Percentiles rank a stretch among this genome's conserved stretches.
These are phyloP conservation scores for Diuraphis noxia DNA, from an alignment of 1,140 invertebrate genomes.

Conservation along the genomic window DNA sequence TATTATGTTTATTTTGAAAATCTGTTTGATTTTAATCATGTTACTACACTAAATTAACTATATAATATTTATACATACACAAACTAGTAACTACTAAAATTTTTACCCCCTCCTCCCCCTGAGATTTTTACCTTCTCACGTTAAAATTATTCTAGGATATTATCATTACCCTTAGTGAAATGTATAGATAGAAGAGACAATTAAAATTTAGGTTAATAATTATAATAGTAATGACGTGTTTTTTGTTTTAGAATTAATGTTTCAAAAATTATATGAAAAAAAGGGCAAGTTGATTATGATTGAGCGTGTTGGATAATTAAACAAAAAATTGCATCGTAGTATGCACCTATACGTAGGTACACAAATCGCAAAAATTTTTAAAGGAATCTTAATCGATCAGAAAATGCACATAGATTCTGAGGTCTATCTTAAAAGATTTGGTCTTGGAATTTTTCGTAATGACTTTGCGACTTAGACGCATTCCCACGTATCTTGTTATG, in stretches of 20 bases:
- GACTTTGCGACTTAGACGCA: background rate
- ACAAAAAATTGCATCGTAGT: background rate
- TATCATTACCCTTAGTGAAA: too few species aligned
- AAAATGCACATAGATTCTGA: background rate
- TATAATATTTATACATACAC: background rate
- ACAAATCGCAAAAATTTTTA: background rate
- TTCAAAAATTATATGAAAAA: background rate
- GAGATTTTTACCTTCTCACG: too few species aligned
- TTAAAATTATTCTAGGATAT: too few species aligned
- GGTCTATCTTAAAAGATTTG: background rate
- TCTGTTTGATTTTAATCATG: background rate
- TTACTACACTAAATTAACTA: background rate
- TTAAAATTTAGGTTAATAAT: too few species aligned
- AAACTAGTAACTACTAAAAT: background rate
- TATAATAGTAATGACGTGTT: background rate
- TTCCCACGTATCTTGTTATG: background rate
- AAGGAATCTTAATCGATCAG: background rate
- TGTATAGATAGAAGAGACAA: too few species aligned
- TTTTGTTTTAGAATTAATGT: background rate
- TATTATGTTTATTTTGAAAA: background rate
- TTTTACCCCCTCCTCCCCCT: too few species aligned
- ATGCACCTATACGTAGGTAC: background rate
- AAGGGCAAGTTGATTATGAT: background rate
- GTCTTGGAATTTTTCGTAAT: background rate
- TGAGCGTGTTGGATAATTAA: background rate